Conservation (phyloP, 2,797 vertebrate genomes). For the Spinibarbus caldwelli region DNA sequence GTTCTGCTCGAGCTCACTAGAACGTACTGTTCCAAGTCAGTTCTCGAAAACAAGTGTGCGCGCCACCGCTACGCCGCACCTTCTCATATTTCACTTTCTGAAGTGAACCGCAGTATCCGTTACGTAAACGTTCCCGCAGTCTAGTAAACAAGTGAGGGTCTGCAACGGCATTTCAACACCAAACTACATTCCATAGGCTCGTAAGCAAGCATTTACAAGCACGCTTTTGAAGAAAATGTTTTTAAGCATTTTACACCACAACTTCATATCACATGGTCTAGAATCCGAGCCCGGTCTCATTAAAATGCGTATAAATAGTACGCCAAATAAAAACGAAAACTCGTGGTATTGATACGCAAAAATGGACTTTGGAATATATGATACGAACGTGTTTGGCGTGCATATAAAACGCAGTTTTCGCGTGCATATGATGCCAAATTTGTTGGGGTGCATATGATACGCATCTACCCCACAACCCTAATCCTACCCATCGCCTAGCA, state of each 20-base stretch:
- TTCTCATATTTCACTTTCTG: constrained; percentile 32
- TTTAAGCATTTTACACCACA: neutral
- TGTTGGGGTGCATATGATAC: too few relatives aligned
- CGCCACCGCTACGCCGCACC: neutral
- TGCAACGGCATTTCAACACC: neutral
- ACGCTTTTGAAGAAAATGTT: neutral
- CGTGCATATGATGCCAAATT: too few relatives aligned
- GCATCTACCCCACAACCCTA: too few relatives aligned
- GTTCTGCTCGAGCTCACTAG: neutral
- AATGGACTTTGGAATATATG: too few relatives aligned
- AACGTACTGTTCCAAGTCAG: constrained; percentile 11
- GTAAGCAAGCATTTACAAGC: neutral
- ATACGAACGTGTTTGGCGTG: too few relatives aligned
- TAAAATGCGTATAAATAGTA: too few relatives aligned
- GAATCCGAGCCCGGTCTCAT: too few relatives aligned
- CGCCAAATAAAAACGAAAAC: too few relatives aligned
- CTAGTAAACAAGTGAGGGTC: constrained; percentile 22
- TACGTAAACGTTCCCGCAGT: neutral
- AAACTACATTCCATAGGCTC: neutral
- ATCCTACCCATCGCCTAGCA: too few relatives aligned
- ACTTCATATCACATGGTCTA: neutral
- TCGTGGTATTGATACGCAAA: too few relatives aligned
- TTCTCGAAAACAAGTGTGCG: constrained; percentile 17
- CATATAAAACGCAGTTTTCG: too few relatives aligned
- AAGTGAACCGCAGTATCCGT: neutral